phyloP scores from a whole-genome alignment of 2,113 vertebrate species.

The Chaenocephalus aceratus region DNA sequence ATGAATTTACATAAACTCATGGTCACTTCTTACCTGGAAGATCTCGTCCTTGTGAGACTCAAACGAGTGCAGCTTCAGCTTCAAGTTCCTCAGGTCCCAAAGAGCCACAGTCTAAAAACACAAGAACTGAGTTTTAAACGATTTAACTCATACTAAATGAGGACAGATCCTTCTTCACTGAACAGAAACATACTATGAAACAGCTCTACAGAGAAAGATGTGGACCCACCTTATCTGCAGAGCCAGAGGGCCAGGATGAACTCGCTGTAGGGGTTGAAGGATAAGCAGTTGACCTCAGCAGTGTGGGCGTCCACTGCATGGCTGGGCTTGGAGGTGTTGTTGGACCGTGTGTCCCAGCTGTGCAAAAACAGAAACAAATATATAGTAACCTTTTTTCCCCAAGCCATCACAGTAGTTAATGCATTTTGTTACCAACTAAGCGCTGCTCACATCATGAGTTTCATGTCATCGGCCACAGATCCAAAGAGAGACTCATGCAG shows the following conservation, averaged over 20 bases:
- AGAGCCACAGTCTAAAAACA: slow-evolving; percentile 92
- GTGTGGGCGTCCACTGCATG: slow-evolving; percentile 98
- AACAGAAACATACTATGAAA: not conserved
- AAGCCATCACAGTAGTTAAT: not conserved
- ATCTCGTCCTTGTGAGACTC: slow-evolving; percentile 99
- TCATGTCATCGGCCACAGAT: slow-evolving; percentile 97
- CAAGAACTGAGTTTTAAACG: not conserved
- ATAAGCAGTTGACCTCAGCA: slow-evolving; percentile 97
- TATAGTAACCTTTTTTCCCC: not conserved
- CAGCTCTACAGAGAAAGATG: not conserved
- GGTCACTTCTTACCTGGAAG: slow-evolving; percentile 91
- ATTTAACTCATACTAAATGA: not conserved
- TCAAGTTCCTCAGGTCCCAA: slow-evolving; percentile 97
- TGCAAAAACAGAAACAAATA: slow-evolving; percentile 26
- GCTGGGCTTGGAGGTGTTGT: slow-evolving; percentile 98
- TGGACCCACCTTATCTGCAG: slow-evolving; percentile 92
- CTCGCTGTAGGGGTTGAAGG: slow-evolving; percentile 98
- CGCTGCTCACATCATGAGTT: slow-evolving; percentile 96
- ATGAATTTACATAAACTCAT: not conserved
- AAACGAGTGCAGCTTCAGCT: slow-evolving; percentile 98
- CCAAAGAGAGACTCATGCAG: slow-evolving; percentile 97
- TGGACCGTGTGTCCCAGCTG: slow-evolving; percentile 98
- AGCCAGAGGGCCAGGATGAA: slow-evolving; percentile 97
- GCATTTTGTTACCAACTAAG: not conserved
- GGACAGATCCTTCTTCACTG: not conserved